Base-by-base conservation (phyloP, 2,797 vertebrate species). In the Paratrypauchen microcephalus region DNA sequence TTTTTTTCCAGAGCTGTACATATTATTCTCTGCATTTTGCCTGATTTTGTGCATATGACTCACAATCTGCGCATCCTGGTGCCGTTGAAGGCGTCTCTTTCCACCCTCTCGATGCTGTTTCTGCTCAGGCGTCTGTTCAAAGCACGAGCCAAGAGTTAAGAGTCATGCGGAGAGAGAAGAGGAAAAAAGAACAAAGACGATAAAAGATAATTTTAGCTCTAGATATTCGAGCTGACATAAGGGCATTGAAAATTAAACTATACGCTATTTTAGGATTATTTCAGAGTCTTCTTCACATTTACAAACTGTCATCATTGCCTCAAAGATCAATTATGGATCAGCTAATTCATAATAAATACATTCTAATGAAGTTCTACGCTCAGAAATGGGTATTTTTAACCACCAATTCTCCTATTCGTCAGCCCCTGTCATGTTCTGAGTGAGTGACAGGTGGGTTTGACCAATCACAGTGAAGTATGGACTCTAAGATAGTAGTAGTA, bases 41-140 rank as follows among this genome's bases (percentile, higher is more conserved):
- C 68, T 32, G 69, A 72, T 69, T 24, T 47, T 74, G 72, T 81
- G 73, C 15, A 12, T 24, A 75, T 87, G 79, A 92, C 94, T 94
- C 88, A 94, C 94, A 95, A 83, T 87, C 75, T 90, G 73, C 86
- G 54, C 83, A 94, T 91, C 87, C 81, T 93, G 76, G 91, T 94
- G 82, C 87, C 88, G 47, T 92, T 93, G 80, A 95, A 95, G 73
- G 94, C 93, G 82, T 89, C 88, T 69, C 83, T 91, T 47, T 87
- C 91, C 83, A 95, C 91, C 78, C 92, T 81, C 78, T 74, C 86
- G 82, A 95, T 91, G 77, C 92, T 91, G 71, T 94, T 95, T 85
- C 87, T 92, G 81, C 82, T 84, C 80, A 95, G 91, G 84, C 91
- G 90, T 86, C 94, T 95, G 84, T 82, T 68, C 75, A 76, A 70